These are phyloP conservation scores for Sinelater perroti DNA, from an alignment of 2,888 invertebrate species.

Conservation along the genomic window DNA sequence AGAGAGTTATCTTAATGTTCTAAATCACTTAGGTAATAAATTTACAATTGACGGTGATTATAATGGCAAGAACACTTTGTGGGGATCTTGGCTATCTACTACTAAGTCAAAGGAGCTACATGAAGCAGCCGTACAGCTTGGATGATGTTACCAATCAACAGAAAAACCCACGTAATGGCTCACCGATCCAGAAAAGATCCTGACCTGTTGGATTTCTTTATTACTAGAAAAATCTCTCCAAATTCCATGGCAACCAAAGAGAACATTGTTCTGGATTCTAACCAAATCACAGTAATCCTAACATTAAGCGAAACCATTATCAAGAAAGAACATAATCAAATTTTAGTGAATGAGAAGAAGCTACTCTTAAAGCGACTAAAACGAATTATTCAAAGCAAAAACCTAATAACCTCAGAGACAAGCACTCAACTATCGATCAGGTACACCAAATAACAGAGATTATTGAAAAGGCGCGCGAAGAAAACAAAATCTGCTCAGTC, in stretches of 20 bases:
- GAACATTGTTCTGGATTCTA: conserved; percentile 10
- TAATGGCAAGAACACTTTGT: conserved; percentile 40
- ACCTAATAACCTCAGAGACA: not conserved
- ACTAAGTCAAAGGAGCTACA: conserved; percentile 21
- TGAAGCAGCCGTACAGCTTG: conserved; percentile 1
- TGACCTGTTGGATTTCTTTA: conserved; percentile 41
- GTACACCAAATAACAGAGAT: not conserved
- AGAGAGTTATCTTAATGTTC: conserved; percentile 32
- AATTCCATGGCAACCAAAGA: no score
- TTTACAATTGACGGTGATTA: conserved; percentile 43
- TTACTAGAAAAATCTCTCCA: conserved; percentile 38
- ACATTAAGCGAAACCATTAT: conserved; percentile 32
- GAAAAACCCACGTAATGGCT: conserved; percentile 46
- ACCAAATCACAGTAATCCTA: conserved; percentile 13
- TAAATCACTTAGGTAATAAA: conserved; percentile 33
- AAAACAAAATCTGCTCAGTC: no score
- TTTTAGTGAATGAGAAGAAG: no score
- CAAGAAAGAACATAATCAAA: no score
- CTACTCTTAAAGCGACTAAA: not conserved
- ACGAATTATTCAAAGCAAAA: not conserved
- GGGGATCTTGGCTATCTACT: conserved; percentile 40
- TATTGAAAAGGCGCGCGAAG: not conserved
- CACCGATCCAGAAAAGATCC: conserved; percentile 29
- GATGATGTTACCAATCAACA: conserved; percentile 21
- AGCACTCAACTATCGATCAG: not conserved